A percentile compares a stretch with the other conserved stretches of the same genome.
These are phyloP conservation scores for Eucidaris tribuloides DNA, from an alignment of 35 echinoderm and acorn worm species.

Conservation along the genomic window DNA sequence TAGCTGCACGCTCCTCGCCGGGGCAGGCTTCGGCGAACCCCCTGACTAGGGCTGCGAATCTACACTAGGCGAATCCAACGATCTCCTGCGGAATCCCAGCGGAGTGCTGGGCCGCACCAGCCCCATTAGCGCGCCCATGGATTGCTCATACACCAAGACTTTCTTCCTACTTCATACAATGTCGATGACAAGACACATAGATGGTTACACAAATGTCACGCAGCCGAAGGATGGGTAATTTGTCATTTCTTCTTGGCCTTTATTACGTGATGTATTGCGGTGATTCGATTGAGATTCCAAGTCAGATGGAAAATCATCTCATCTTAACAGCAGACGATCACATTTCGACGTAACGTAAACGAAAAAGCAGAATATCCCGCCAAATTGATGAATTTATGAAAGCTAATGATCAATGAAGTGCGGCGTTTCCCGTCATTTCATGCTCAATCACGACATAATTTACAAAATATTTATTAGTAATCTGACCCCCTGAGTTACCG, in stretches of 20 bases:
- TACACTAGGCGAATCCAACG: neutral
- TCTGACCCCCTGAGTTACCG: conserved; percentile 16
- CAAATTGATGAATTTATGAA: conserved; percentile 40
- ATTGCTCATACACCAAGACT: no score
- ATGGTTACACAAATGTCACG: conserved; percentile 12
- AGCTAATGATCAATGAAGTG: conserved; percentile 13
- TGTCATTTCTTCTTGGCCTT: neutral
- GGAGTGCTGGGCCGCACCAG: neutral
- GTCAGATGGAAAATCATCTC: conserved; percentile 2
- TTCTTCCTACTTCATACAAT: no score
- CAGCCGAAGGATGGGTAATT: neutral
- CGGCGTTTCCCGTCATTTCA: neutral
- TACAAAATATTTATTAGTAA: conserved; percentile 22
- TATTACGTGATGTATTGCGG: neutral
- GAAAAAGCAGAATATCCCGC: neutral
- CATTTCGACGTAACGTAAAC: conserved; percentile 8
- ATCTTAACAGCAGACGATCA: conserved; percentile 14
- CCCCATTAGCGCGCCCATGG: neutral
- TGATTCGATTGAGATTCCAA: neutral
- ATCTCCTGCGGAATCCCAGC: neutral
- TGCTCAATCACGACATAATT: conserved; percentile 24
- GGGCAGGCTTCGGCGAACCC: conserved; percentile 1
- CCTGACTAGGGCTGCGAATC: neutral
- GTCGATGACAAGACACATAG: neutral
- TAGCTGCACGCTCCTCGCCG: conserved; percentile 3